Conservation (phyloP, 2,113 vertebrate species). For the Neotoma lepida region DNA sequence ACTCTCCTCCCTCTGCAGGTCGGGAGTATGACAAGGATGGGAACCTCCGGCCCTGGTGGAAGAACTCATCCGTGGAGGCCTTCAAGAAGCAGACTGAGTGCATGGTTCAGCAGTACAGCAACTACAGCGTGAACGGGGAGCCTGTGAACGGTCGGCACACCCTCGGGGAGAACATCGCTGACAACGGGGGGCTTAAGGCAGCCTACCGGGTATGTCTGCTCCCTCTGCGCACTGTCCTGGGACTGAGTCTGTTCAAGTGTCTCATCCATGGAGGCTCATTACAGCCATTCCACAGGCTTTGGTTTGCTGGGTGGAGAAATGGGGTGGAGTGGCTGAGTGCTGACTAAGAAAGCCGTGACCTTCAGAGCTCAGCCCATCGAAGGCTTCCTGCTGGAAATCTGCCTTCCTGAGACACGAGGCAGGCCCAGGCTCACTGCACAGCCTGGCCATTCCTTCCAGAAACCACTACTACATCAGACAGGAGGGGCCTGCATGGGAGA, state of each 20-base stretch:
- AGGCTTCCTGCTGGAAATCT: neutral
- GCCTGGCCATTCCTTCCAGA: neutral
- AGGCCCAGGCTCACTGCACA: neutral
- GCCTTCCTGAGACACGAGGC: neutral
- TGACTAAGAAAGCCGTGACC: fast-evolving
- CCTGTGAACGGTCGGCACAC: slow-evolving; percentile 95
- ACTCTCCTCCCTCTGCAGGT: slow-evolving; percentile 82
- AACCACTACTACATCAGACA: neutral
- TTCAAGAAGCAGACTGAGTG: slow-evolving; percentile 95
- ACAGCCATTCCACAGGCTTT: fast-evolving
- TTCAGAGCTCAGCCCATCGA: fast-evolving
- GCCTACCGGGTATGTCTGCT: slow-evolving; percentile 91
- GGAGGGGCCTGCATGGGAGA: neutral
- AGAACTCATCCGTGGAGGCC: slow-evolving; percentile 94
- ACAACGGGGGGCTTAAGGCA: slow-evolving; percentile 96
- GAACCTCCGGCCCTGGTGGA: slow-evolving; percentile 97
- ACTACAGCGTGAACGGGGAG: slow-evolving; percentile 94
- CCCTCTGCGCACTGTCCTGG: fast-evolving
- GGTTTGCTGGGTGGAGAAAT: neutral
- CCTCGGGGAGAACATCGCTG: slow-evolving; percentile 97
- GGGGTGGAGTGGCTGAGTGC: fast-evolving
- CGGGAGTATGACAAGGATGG: slow-evolving; percentile 97
- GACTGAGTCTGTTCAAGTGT: neutral
- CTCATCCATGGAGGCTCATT: fast-evolving
- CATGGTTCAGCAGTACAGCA: slow-evolving; percentile 96